phyloP scores from a whole-genome alignment of 2,888 invertebrate genomes.

The Meteorus colon region DNA sequence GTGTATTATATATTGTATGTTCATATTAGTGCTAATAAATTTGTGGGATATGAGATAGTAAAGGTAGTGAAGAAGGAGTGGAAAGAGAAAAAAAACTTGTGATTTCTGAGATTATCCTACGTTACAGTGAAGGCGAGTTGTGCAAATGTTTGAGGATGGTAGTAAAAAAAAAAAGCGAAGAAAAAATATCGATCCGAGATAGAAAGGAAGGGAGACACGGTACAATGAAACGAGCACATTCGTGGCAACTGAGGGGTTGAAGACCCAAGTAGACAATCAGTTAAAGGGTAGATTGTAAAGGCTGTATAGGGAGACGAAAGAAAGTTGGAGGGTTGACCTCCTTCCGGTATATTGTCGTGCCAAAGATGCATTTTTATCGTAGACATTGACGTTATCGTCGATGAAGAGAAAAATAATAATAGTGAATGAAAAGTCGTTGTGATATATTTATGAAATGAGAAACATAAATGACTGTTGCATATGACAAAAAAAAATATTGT shows the following conservation, averaged over 20 bases:
- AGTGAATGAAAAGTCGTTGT: background rate
- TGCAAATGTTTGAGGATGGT: slow-evolving; percentile 5
- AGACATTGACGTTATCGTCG: background rate
- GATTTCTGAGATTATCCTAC: background rate
- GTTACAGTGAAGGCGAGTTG: background rate
- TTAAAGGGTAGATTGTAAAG: background rate
- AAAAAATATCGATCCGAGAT: background rate
- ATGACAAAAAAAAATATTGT: no score
- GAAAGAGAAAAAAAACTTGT: background rate
- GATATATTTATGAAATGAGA: no score
- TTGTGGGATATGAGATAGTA: background rate
- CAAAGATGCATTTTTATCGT: slow-evolving; percentile 11
- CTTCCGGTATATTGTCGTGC: slow-evolving; percentile 44
- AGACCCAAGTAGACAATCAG: slow-evolving; percentile 42
- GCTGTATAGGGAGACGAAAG: background rate
- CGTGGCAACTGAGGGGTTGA: slow-evolving; percentile 47
- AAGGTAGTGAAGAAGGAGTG: background rate
- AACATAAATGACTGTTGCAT: no score
- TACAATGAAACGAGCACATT: slow-evolving; percentile 22
- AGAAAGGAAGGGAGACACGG: background rate
- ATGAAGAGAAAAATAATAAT: background rate
- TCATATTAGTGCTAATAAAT: background rate
- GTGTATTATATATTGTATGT: background rate
- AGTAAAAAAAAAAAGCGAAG: background rate
- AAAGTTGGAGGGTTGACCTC: slow-evolving; percentile 42